Evolutionary conservation across 1,140 invertebrate genomes (phyloP), one percentile per base, ranked within the genome.

Genomic region (Anoplophora glabripennis): DNA sequence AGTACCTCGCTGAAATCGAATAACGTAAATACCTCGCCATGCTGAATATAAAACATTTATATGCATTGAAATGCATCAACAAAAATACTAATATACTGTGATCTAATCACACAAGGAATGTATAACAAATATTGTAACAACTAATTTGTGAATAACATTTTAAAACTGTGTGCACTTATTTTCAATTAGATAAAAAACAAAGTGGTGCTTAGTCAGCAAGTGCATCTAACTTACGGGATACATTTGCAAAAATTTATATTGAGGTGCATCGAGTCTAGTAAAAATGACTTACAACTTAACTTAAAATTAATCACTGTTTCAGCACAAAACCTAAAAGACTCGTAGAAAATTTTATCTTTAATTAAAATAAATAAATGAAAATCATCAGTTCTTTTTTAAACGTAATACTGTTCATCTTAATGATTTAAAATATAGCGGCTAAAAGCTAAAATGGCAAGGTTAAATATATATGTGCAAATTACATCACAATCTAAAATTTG

Each of bases 41-140:
- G 21, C 21, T 28, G 21, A 28, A 28, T 28, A 66, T 65, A 67
- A 64, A 65, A 68, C 58, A 66, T 68, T 59, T 65, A 70, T 61
- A 63, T 71, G 68, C 67, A 69, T 67, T 59, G 62, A 53, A 67
- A 69, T 67, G 64, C 65, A 67, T 67, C 62, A 68, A 71, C 67
- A 69, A 71, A 55, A 59, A 59, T 60, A 71, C 67, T 61, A 69
- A 61, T 62, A 63, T 56, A 60, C 47, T 34, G 61, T 64, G 59
- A 67, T 66, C 64, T 64, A 68, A 70, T 70, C 68, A 66, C 61
- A 61, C 49, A 59, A 52, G 68, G 68, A 70, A 70, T 70, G 68
- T 70, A 45, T 45, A 45, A 45, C 42, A 45, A 45, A 45, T 35
- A 60, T 45, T 41, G 28, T 65, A 66, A 63, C 61, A 59, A 63